phyloP scores from a whole-genome alignment of 1,140 invertebrate genomes.

The Arion vulgaris region DNA sequence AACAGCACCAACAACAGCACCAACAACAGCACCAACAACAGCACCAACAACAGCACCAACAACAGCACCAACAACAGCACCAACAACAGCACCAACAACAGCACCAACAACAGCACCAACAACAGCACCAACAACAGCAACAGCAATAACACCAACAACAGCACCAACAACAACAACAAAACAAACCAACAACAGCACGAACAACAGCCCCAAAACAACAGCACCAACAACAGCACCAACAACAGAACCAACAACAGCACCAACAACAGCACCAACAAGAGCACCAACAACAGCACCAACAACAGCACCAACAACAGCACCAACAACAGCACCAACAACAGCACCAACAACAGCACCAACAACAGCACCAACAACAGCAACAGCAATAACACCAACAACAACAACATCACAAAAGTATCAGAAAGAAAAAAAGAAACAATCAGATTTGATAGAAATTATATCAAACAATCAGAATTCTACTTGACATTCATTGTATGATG shows the following conservation, averaged over 20 bases:
- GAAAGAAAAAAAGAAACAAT: too few relatives aligned
- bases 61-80: background rate
- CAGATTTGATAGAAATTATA: too few relatives aligned
- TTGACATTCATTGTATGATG: too few relatives aligned
- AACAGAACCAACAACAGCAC: too few relatives aligned
- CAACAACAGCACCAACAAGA: background rate
- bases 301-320: background rate
- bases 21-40: background rate
- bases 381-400: too few relatives aligned
- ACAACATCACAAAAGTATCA: too few relatives aligned
- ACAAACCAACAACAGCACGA: too few relatives aligned
- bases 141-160: too few relatives aligned
- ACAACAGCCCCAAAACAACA: background rate
- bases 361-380: background rate
- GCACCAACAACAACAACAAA: too few relatives aligned
- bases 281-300: background rate
- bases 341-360: conserved; percentile 1
- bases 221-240: too few relatives aligned
- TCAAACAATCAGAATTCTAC: too few relatives aligned
- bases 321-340: background rate
- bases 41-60: conserved; percentile 1
- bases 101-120: conserved; percentile 1
- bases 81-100: background rate
- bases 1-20: background rate
- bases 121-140: background rate